Percentiles rank a stretch among this genome's conserved stretches.
These are phyloP conservation scores for Cylloceria caligata DNA, from an alignment of 2,888 invertebrate species.

Conservation along the genomic window DNA sequence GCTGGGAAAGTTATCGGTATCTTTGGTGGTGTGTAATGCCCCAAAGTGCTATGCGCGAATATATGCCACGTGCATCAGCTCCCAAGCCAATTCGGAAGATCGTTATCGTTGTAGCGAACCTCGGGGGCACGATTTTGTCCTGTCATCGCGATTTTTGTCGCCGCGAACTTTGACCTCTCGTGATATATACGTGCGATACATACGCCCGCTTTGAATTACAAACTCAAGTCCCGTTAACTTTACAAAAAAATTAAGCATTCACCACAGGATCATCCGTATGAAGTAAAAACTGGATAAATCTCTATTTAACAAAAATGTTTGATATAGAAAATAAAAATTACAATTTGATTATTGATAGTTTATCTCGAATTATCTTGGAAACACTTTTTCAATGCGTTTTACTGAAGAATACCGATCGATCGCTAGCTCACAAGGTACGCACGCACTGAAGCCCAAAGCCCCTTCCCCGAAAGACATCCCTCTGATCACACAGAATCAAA, in stretches of 20 bases:
- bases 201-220: neutral
- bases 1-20: slow-evolving; percentile 66
- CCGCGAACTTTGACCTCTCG: slow-evolving; percentile 58
- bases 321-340: too few species aligned
- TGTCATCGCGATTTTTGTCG: slow-evolving; percentile 32
- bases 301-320: too few species aligned
- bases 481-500: slow-evolving; percentile 4
- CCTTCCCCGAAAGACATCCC: neutral
- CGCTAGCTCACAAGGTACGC: neutral
- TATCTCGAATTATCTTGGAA: neutral
- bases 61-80: slow-evolving; percentile 4
- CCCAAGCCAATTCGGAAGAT: slow-evolving; percentile 17
- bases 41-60: slow-evolving; percentile 10
- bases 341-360: neutral
- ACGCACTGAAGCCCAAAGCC: neutral
- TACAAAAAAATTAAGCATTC: too few species aligned
- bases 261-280: neutral
- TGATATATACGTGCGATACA: neutral
- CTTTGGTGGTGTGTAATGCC: slow-evolving; percentile 40
- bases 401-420: neutral
- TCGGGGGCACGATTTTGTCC: neutral
- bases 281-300: too few species aligned
- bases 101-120: neutral
- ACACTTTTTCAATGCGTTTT: neutral
- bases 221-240: too few species aligned